Evolutionary conservation across 2,113 vertebrate genomes (phyloP).

Genomic region (Brachypodius melanocephalos): DNA sequence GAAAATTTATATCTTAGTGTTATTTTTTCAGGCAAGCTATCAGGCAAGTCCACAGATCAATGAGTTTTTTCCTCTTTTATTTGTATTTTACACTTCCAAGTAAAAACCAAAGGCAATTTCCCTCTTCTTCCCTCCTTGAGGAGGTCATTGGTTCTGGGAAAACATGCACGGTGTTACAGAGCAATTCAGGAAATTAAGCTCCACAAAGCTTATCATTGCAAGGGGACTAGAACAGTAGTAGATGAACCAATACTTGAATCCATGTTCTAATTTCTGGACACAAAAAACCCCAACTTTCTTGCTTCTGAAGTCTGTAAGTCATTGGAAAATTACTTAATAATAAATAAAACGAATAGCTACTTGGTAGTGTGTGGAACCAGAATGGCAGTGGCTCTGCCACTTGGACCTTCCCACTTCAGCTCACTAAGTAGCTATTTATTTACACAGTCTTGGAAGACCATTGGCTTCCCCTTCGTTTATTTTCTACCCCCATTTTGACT

Average conservation of each 20-base stretch:
- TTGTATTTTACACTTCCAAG: background rate
- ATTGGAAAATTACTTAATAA: background rate
- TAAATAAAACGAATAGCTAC: background rate
- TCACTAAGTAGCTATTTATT: background rate
- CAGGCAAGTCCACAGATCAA: background rate
- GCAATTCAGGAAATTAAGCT: background rate
- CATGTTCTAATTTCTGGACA: background rate
- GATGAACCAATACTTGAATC: background rate
- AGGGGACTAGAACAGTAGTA: background rate
- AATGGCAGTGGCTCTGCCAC: fast-evolving
- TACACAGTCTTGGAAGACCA: background rate
- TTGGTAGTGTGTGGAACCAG: background rate
- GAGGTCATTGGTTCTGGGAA: background rate
- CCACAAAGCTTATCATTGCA: background rate
- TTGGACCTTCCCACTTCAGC: background rate
- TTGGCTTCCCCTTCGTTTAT: background rate
- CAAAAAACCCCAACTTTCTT: fast-evolving
- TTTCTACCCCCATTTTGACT: background rate
- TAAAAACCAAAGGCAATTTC: background rate
- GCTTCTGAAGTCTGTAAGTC: background rate
- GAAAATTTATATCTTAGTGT: background rate
- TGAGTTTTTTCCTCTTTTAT: background rate
- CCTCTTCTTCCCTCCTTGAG: background rate
- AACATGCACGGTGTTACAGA: background rate
- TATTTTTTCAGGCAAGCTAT: background rate